Percentiles rank a stretch among this genome's conserved stretches.
Conservation (phyloP, 2,113 vertebrate species). For the Onychostruthus taczanowskii region DNA sequence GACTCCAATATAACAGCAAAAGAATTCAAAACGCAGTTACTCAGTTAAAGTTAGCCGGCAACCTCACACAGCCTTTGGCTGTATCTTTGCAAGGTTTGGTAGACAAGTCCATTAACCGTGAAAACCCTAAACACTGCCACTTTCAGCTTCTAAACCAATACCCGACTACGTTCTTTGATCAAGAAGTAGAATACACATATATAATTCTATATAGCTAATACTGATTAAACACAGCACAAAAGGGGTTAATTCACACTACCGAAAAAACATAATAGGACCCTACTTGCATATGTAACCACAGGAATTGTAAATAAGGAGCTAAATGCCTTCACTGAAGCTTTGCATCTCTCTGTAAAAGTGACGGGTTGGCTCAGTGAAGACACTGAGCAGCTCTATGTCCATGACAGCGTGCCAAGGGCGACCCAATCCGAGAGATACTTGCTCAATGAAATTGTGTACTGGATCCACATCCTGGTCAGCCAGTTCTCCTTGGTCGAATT, state of each 20-base stretch:
- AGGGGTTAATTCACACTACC: conserved; percentile 87
- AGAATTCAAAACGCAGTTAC: conserved; percentile 73
- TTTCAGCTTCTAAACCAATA: conserved; percentile 90
- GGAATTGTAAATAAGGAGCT: conserved; percentile 81
- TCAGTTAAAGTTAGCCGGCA: conserved; percentile 78
- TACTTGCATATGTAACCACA: conserved; percentile 88
- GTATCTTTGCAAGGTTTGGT: conserved; percentile 64
- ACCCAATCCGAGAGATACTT: conserved; percentile 92
- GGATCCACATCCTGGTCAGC: conserved; percentile 91
- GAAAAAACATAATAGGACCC: conserved; percentile 80
- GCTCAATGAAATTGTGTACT: conserved; percentile 93
- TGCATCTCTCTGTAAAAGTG: conserved; percentile 97
- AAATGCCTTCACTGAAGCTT: conserved; percentile 94
- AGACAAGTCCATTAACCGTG: conserved; percentile 82
- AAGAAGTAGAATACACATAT: conserved; percentile 92
- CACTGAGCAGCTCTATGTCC: conserved; percentile 87
- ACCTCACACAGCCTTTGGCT: conserved; percentile 75
- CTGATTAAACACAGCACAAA: conserved; percentile 92
- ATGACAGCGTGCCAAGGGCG: conserved; percentile 92
- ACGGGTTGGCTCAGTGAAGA: conserved; percentile 93
- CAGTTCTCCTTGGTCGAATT: conserved; percentile 94
- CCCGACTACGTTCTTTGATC: conserved; percentile 86
- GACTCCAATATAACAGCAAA: conserved; percentile 72
- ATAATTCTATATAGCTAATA: conserved; percentile 96
- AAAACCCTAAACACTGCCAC: conserved; percentile 79